phyloP scores from a whole-genome alignment of 2,113 vertebrate genomes.

The Trichomycterus rosablanca region DNA sequence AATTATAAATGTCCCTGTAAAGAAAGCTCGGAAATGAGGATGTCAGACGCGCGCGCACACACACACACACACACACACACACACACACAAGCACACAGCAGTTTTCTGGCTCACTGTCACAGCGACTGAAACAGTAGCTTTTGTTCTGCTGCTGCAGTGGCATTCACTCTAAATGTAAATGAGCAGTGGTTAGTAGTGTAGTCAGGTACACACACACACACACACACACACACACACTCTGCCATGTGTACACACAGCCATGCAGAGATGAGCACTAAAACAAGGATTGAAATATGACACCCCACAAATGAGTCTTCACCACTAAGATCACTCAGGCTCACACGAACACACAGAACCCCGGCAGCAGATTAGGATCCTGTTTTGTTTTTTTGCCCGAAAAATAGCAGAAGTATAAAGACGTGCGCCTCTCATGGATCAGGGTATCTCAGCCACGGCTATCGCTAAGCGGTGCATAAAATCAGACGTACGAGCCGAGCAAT shows the following conservation, averaged over 20 bases:
- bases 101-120: conserved; percentile 55
- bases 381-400: too few species aligned
- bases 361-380: too few species aligned
- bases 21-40: conserved; percentile 50
- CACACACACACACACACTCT: conserved; percentile 21
- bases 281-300: conserved; percentile 5
- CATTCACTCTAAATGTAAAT: conserved; percentile 80
- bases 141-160: conserved; percentile 54
- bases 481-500: too few species aligned
- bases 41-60: conserved; percentile 25
- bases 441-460: too few species aligned
- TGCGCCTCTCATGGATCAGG: too few species aligned
- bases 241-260: conserved; percentile 4
- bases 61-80: conserved; percentile 10
- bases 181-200: conserved; percentile 60
- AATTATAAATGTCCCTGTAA: conserved; percentile 3
- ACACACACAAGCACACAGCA: conserved; percentile 39
- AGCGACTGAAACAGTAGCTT: conserved; percentile 55
- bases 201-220: conserved; percentile 51
- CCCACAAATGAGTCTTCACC: conserved; percentile 6
- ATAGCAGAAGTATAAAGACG: too few species aligned
- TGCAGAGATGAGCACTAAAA: conserved; percentile 28
- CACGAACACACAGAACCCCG: conserved; percentile 29
- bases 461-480: too few species aligned
- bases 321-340: conserved; percentile 4